phyloP scores from a whole-genome alignment of 1,140 invertebrate species.

The Drosophila nigromelanica region DNA sequence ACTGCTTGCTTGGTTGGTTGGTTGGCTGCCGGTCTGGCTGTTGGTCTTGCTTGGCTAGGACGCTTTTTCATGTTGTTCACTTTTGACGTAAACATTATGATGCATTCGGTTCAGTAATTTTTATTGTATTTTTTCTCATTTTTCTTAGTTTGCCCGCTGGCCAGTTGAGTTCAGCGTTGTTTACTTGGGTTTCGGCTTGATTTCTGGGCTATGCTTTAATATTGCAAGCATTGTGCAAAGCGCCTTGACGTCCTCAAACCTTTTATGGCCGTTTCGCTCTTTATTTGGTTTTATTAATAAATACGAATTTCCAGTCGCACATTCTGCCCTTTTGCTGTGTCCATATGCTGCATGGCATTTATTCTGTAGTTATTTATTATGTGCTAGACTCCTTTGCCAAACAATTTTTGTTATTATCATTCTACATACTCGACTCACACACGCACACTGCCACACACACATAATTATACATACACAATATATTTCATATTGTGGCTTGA shows the following conservation, averaged over 20 bases:
- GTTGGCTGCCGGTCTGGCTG: slow-evolving; percentile 17
- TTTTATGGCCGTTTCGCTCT: slow-evolving; percentile 64
- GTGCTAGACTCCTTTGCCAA: slow-evolving; percentile 65
- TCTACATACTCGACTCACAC: slow-evolving; percentile 11
- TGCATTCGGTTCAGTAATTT: slow-evolving; percentile 81
- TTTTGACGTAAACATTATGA: slow-evolving; percentile 82
- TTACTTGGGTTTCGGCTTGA: slow-evolving; percentile 47
- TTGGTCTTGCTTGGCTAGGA: slow-evolving; percentile 15
- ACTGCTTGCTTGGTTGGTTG: slow-evolving; percentile 4
- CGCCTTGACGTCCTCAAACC: slow-evolving; percentile 41
- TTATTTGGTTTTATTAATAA: slow-evolving; percentile 77
- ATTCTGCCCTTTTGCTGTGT: slow-evolving; percentile 14
- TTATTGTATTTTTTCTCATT: slow-evolving; percentile 74
- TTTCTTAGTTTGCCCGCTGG: slow-evolving; percentile 48
- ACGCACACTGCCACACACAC: slow-evolving; percentile 1
- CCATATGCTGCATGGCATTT: slow-evolving; percentile 51
- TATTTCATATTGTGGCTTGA: slow-evolving; percentile 47
- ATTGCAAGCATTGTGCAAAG: slow-evolving; percentile 52
- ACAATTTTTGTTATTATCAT: slow-evolving; percentile 61
- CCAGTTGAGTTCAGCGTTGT: slow-evolving; percentile 27
- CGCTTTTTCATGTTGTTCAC: slow-evolving; percentile 73
- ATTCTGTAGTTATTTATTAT: slow-evolving; percentile 73
- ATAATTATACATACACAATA: slow-evolving; percentile 44
- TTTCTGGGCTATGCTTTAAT: slow-evolving; percentile 59
- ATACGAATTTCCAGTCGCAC: slow-evolving; percentile 19